phyloP scores from a whole-genome alignment of 1,140 invertebrate species.

The Mizuhopecten yessoensis region DNA sequence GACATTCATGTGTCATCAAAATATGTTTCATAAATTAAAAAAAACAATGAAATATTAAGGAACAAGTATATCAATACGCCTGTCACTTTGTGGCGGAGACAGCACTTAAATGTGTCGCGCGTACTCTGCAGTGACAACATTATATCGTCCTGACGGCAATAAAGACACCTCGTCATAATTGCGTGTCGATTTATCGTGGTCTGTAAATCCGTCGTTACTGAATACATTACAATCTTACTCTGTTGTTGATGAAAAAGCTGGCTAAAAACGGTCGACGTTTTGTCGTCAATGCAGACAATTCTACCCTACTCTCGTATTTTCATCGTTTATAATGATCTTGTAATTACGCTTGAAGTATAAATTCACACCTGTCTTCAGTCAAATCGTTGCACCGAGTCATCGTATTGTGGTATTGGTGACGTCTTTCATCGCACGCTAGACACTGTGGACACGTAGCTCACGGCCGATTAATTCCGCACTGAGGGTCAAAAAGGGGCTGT shows the following conservation, averaged over 20 bases:
- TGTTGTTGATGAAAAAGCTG: not conserved
- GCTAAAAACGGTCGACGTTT: not conserved
- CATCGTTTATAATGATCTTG: too few relatives aligned
- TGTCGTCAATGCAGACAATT: not conserved
- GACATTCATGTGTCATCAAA: too few relatives aligned
- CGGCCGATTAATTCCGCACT: not conserved
- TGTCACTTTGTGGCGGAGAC: not conserved
- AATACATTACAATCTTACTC: not conserved
- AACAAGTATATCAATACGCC: too few relatives aligned
- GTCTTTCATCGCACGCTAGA: not conserved
- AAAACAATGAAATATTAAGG: too few relatives aligned
- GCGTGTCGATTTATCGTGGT: not conserved
- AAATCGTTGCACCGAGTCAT: not conserved
- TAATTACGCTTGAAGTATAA: too few relatives aligned
- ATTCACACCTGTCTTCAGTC: not conserved
- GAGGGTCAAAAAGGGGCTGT: not conserved
- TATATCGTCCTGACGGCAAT: not conserved
- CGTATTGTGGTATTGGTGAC: not conserved
- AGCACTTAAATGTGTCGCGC: not conserved
- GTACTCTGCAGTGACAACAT: not conserved
- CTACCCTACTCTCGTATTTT: too few relatives aligned
- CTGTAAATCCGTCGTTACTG: not conserved
- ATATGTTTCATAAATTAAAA: too few relatives aligned
- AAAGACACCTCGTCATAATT: not conserved
- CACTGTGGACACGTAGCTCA: not conserved